Conservation (phyloP, 2,888 invertebrate genomes). For the Lutraria lutraria region DNA sequence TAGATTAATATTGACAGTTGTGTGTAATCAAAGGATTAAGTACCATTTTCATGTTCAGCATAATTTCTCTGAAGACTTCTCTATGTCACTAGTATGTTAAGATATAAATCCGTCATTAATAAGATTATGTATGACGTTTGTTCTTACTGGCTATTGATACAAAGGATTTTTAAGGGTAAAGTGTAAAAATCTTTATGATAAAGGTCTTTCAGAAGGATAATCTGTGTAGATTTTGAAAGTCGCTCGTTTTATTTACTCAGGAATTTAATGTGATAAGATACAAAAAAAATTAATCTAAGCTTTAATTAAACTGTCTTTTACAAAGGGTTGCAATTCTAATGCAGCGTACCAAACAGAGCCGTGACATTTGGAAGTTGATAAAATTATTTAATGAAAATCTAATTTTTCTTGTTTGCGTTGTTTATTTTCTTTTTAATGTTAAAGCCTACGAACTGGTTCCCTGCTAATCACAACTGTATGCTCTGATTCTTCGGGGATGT, state of each 20-base stretch:
- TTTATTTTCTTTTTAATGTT: too few relatives aligned
- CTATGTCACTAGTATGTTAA: neutral
- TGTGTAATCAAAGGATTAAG: conserved; percentile 37
- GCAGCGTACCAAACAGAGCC: neutral
- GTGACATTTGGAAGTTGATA: neutral
- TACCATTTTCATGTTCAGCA: neutral
- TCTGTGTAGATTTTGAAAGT: conserved; percentile 14
- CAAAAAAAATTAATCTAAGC: neutral
- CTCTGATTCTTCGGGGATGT: too few relatives aligned
- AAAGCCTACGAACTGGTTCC: too few relatives aligned
- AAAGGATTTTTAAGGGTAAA: conserved; percentile 41
- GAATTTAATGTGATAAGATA: conserved; percentile 10
- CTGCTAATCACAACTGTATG: too few relatives aligned
- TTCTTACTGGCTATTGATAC: conserved; percentile 35
- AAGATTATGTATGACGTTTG: conserved; percentile 42
- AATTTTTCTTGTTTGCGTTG: too few relatives aligned
- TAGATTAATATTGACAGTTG: conserved; percentile 28
- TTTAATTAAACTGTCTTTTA: neutral
- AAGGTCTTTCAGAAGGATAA: conserved; percentile 12
- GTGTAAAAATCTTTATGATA: conserved; percentile 42
- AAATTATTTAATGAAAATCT: neutral
- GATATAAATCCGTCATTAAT: conserved; percentile 48
- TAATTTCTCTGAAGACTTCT: conserved; percentile 14
- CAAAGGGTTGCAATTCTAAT: neutral
- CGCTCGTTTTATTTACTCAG: conserved; percentile 30